Evolutionary conservation across 2,888 invertebrate genomes (phyloP).

Genomic region (Melieria picta): DNA sequence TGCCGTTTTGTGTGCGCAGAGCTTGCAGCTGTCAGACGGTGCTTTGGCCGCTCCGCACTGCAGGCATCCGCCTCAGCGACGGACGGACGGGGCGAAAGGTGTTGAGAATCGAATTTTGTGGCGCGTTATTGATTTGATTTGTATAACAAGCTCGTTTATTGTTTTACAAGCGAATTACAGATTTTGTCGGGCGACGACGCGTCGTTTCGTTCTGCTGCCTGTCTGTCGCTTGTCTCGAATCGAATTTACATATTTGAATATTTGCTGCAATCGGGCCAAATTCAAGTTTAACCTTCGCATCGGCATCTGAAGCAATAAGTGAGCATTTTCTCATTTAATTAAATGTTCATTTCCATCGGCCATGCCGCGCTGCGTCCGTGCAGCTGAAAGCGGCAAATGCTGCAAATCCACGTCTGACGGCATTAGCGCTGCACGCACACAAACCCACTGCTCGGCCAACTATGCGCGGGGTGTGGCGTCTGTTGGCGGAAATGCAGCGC

Average conservation of each 20-base stretch:
- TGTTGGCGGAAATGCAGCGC: no score
- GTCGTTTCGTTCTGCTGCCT: no score
- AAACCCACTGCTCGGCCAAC: no score
- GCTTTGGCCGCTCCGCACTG: background rate
- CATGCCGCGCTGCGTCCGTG: slow-evolving; percentile 11
- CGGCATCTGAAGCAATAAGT: background rate
- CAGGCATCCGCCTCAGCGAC: background rate
- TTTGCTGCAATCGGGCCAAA: background rate
- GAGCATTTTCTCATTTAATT: slow-evolving; percentile 13
- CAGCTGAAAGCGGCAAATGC: background rate
- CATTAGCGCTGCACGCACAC: no score
- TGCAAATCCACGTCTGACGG: no score
- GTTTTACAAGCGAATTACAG: slow-evolving; percentile 56
- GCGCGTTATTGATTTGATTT: slow-evolving; percentile 60
- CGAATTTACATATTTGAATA: background rate
- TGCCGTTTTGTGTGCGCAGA: background rate
- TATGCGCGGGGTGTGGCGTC: no score
- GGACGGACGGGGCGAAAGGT: slow-evolving; percentile 33
- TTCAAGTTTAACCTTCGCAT: background rate
- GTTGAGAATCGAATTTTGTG: slow-evolving; percentile 44
- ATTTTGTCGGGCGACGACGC: slow-evolving; percentile 4
- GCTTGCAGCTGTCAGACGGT: slow-evolving; percentile 18
- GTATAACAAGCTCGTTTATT: slow-evolving; percentile 66
- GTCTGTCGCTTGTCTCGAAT: no score
- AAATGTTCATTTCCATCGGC: slow-evolving; percentile 23